A percentile compares a stretch with the other conserved stretches of the same genome.
Evolutionary conservation across 2,113 vertebrate genomes (phyloP).

Genomic region (Campylomormyrus numenius): DNA sequence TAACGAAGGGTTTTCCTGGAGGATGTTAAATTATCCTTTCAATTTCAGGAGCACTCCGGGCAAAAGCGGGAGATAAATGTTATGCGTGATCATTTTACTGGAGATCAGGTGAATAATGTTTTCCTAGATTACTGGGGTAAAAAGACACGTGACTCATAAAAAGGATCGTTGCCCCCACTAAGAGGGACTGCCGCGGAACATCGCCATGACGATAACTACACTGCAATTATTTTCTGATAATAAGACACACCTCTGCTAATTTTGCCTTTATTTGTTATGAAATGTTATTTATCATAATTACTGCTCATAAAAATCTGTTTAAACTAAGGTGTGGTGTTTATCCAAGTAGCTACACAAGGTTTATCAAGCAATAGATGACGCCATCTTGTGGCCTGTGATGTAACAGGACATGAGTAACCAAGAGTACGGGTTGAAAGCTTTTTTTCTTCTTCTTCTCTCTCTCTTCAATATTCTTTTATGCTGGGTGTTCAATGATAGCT

Average conservation of each 20-base stretch:
- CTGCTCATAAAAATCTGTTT: neutral
- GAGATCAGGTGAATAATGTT: neutral
- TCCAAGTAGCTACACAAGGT: neutral
- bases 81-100: neutral
- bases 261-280: neutral
- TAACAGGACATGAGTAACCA: neutral
- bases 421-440: neutral
- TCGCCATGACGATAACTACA: neutral
- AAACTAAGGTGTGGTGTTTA: neutral
- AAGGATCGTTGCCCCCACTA: neutral
- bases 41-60: neutral
- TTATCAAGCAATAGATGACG: slow-evolving; percentile 27
- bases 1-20: neutral
- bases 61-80: neutral
- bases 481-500: neutral
- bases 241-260: neutral
- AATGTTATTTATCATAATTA: neutral
- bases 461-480: neutral
- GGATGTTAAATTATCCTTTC: neutral
- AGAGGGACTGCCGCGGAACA: neutral
- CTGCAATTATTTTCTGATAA: neutral
- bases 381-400: slow-evolving; percentile 29
- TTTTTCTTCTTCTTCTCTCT: neutral
- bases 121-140: neutral
- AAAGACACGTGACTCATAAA: neutral